phyloP scores from a whole-genome alignment of 2,888 invertebrate genomes.

The Entomobrya proxima region DNA sequence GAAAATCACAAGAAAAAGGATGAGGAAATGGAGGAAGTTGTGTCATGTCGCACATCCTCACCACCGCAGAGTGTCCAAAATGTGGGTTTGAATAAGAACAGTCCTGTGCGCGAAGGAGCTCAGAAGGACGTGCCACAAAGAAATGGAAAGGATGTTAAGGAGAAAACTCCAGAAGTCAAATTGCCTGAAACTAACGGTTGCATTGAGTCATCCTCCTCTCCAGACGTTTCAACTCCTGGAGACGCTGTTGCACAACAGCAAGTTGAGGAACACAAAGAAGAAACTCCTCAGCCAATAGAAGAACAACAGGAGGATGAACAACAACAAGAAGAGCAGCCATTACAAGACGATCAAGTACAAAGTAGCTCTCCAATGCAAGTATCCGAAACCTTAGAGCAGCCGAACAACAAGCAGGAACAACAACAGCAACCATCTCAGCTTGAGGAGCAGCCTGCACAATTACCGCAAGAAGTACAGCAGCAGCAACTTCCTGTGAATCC shows the following conservation, averaged over 20 bases:
- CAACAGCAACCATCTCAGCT: not conserved
- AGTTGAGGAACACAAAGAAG: not conserved
- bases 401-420: not conserved
- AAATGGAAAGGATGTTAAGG: not conserved
- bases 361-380: too few relatives aligned
- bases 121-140: slow-evolving; percentile 18
- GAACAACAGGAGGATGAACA: too few relatives aligned
- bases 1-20: slow-evolving; percentile 7
- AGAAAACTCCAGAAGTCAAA: slow-evolving; percentile 8
- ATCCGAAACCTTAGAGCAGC: not conserved
- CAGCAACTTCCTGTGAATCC: not conserved
- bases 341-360: not conserved
- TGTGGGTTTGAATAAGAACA: not conserved
- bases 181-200: slow-evolving; percentile 31
- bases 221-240: not conserved
- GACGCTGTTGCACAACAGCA: not conserved
- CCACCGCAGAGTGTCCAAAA: not conserved
- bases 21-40: slow-evolving; percentile 37
- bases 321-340: too few relatives aligned
- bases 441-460: too few relatives aligned
- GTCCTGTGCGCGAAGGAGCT: slow-evolving; percentile 36
- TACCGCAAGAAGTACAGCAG: not conserved
- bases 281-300: not conserved
- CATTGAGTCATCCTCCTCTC: slow-evolving; percentile 4
- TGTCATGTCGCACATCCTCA: slow-evolving; percentile 41